A percentile compares a stretch with the other conserved stretches of the same genome.
Evolutionary conservation across 2,113 vertebrate species (phyloP).

Genomic region (Picathartes gymnocephalus): DNA sequence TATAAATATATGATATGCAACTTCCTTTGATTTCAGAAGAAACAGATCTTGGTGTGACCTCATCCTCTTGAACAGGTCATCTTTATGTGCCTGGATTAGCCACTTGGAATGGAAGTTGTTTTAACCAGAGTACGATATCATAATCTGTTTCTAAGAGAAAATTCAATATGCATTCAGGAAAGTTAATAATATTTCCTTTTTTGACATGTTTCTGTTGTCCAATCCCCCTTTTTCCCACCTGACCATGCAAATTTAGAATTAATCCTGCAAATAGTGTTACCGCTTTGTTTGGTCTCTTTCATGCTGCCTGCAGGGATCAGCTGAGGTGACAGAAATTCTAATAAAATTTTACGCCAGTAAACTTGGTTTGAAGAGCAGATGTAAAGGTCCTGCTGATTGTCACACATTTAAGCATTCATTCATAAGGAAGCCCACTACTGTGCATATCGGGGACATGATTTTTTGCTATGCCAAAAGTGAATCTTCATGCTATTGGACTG

Average conservation of each 20-base stretch:
- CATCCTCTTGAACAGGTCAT: neutral
- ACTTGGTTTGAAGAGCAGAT: constrained; percentile 17
- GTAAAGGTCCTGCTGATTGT: constrained; percentile 23
- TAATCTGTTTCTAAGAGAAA: neutral
- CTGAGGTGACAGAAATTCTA: constrained; percentile 31
- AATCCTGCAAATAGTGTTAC: neutral
- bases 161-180: neutral
- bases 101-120: neutral
- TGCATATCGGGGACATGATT: constrained; percentile 3
- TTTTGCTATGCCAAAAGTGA: constrained; percentile 32
- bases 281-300: constrained; percentile 12
- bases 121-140: neutral
- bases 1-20: neutral
- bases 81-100: neutral
- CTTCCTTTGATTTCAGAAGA: neutral
- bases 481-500: constrained; percentile 62
- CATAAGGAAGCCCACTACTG: constrained; percentile 40
- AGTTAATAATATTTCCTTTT: neutral
- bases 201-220: neutral
- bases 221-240: neutral
- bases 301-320: neutral
- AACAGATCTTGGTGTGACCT: neutral
- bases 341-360: constrained; percentile 48
- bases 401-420: constrained; percentile 50
- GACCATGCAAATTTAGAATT: neutral